Conservation (phyloP, 2,797 vertebrate genomes). For the Uromys caudimaculatus region DNA sequence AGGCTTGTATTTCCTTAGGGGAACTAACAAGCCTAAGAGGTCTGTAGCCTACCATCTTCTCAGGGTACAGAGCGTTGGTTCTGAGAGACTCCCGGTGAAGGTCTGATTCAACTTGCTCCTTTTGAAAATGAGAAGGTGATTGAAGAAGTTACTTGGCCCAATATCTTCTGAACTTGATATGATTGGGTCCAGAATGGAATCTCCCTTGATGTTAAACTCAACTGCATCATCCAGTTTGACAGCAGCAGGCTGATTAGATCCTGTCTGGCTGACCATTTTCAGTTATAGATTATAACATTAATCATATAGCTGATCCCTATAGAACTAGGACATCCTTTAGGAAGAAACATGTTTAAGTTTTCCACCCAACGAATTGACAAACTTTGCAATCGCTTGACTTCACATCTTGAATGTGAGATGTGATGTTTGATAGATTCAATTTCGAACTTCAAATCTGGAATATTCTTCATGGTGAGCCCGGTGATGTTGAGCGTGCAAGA, state of each 20-base stretch:
- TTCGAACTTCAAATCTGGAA: background rate
- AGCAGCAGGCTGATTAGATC: background rate
- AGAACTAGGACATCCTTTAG: background rate
- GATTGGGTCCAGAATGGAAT: background rate
- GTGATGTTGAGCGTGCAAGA: background rate
- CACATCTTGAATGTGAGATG: background rate
- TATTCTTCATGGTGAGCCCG: background rate
- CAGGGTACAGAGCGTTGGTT: background rate
- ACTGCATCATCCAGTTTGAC: background rate
- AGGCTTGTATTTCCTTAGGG: background rate
- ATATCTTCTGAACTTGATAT: background rate
- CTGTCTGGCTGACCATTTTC: background rate
- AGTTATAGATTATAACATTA: background rate
- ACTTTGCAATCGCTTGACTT: background rate
- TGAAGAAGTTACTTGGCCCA: background rate
- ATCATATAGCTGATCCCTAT: no score
- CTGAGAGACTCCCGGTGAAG: background rate
- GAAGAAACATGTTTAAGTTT: background rate
- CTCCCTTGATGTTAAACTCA: background rate
- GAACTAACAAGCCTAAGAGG: background rate
- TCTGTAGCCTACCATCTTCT: background rate
- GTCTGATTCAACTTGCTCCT: background rate
- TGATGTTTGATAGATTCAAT: background rate
- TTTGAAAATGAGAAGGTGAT: conserved; percentile 14
- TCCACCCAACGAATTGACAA: background rate